Evolutionary conservation across 2,113 vertebrate genomes (phyloP).

Genomic region (Neopipo cinnamomea): DNA sequence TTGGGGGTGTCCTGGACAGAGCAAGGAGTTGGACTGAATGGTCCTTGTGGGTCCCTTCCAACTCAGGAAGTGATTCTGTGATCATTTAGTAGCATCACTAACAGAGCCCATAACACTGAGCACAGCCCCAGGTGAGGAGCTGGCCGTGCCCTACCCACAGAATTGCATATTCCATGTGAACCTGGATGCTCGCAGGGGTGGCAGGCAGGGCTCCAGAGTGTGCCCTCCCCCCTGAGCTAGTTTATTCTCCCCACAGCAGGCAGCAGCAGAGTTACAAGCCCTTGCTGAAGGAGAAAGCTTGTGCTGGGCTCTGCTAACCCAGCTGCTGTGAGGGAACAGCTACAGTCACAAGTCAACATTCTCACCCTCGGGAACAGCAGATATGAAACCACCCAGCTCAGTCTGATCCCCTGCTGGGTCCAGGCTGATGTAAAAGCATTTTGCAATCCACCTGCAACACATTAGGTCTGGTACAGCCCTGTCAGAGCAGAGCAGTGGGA

Average conservation of each 20-base stretch:
- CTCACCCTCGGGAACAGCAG: neutral
- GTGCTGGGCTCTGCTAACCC: neutral
- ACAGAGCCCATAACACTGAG: rapidly evolving
- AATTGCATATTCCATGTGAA: neutral
- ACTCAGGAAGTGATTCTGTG: neutral
- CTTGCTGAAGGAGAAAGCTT: neutral
- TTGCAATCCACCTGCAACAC: neutral
- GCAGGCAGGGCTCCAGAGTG: neutral
- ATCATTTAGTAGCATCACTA: neutral
- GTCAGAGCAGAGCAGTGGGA: neutral
- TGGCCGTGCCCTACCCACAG: neutral
- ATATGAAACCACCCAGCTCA: neutral
- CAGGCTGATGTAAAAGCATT: neutral
- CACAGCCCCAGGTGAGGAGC: neutral
- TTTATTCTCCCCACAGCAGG: neutral
- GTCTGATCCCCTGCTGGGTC: neutral
- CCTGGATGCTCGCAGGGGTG: neutral
- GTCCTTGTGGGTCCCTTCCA: neutral
- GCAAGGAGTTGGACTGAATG: neutral
- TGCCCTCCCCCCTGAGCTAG: neutral
- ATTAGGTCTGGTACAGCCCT: neutral
- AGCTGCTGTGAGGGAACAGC: neutral
- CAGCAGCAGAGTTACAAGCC: neutral
- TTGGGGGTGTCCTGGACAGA: neutral
- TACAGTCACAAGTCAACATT: neutral